Evolutionary conservation across 2,113 vertebrate genomes (phyloP).

Genomic region (Cavia porcellus): DNA sequence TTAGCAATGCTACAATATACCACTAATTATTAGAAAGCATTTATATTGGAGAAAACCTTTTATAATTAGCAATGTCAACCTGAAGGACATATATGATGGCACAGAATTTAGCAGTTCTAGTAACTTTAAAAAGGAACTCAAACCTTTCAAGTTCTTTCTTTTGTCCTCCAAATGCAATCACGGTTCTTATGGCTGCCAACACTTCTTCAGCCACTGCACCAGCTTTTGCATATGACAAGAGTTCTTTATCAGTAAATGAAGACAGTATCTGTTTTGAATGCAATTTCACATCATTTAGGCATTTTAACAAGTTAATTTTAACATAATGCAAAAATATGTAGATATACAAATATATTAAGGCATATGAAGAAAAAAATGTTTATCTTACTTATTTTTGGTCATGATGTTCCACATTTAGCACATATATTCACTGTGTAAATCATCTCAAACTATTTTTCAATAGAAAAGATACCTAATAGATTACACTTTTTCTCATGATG

Average conservation of each 20-base stretch:
- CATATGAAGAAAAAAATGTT: background rate
- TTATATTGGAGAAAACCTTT: background rate
- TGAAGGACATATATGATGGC: background rate
- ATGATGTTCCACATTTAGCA: background rate
- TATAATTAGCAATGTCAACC: background rate
- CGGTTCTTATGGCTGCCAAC: background rate
- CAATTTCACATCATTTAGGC: slow-evolving; percentile 36
- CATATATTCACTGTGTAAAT: background rate
- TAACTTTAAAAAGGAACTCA: slow-evolving; percentile 1
- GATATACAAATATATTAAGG: background rate
- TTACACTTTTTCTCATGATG: background rate
- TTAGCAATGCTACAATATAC: background rate
- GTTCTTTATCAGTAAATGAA: slow-evolving; percentile 95
- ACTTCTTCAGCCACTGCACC: background rate
- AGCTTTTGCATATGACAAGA: slow-evolving; percentile 87
- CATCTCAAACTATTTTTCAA: background rate
- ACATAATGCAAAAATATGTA: background rate
- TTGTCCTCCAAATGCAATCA: background rate
- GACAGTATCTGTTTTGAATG: slow-evolving; percentile 90
- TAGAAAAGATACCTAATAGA: background rate
- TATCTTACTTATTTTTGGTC: background rate
- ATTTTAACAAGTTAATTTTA: background rate
- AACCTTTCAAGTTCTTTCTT: background rate
- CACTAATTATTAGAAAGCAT: background rate
- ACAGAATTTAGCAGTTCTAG: slow-evolving; percentile 37